These are phyloP conservation scores for Drosophila rellima DNA, from an alignment of 2,888 invertebrate genomes.

Conservation along the genomic window DNA sequence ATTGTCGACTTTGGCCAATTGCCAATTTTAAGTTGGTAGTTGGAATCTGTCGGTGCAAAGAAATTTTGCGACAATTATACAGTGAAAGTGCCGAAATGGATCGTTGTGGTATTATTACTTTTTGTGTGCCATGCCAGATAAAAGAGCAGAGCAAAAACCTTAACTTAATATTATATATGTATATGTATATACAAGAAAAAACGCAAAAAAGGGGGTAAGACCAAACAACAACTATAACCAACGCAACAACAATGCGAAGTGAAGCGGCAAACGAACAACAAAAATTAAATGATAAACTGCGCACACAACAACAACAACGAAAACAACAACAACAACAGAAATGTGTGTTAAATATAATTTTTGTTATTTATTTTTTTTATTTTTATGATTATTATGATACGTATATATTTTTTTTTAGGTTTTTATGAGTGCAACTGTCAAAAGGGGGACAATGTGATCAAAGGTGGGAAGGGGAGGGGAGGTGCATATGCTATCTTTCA, in stretches of 20 bases:
- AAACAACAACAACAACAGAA: conserved; percentile 4
- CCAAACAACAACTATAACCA: conserved; percentile 3
- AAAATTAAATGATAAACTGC: conserved; percentile 32
- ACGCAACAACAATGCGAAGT: conserved; percentile 15
- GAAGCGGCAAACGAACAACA: conserved; percentile 18
- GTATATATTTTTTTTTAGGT: conserved; percentile 8
- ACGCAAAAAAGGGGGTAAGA: conserved; percentile 8
- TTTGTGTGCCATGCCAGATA: conserved; percentile 27
- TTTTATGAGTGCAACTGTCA: conserved; percentile 3
- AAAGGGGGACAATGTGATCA: neutral
- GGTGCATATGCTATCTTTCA: conserved; percentile 14
- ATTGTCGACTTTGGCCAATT: conserved; percentile 21
- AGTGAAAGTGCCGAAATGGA: conserved; percentile 70
- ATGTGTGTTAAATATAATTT: conserved; percentile 41
- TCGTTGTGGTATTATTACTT: conserved; percentile 52
- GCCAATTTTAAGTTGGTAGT: conserved; percentile 5
- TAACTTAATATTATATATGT: conserved; percentile 18
- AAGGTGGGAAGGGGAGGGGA: neutral
- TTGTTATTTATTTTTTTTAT: conserved; percentile 37
- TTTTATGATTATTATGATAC: conserved; percentile 20
- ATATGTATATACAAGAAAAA: neutral
- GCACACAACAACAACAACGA: conserved; percentile 21
- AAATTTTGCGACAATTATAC: conserved; percentile 76
- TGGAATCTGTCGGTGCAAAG: conserved; percentile 42
- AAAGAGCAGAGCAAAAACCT: conserved; percentile 19